Base-by-base conservation (phyloP, 1,140 invertebrate genomes). In the Maniola jurtina region DNA sequence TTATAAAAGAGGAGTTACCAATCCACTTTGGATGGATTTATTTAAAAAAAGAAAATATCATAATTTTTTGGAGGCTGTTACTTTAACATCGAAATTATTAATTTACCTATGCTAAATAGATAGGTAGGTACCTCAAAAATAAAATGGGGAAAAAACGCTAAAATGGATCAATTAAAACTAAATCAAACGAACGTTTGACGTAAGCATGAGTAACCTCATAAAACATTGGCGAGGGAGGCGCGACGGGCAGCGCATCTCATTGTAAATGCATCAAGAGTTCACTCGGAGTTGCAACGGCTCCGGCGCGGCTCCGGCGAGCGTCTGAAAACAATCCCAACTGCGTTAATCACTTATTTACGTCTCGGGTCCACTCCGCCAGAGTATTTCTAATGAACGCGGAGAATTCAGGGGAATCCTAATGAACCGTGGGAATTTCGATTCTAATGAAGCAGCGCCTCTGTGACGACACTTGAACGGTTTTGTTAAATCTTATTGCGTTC, bases 291-390 rank as follows among this genome's bases (percentile, higher is more conserved):
- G 83, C 81, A 81, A 70, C 68, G 66, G 71, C 38, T 38, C 38
- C 42, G 42, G 42, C 42, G 42, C 60, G 69, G 69, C 70, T 68
- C 69, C 64, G 66, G 61, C 48, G 64, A 73, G 66, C 74, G 77
- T 77, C 78, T 81, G 81, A 87, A 88, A 89, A 88, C 87, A 89
- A 89, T 89, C 81, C 81, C 77, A 86, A 89, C 87, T 85, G 84
- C 84, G 81, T 87, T 89, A 88, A 89, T 89, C 87, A 89, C 87
- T 88, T 89, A 89, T 89, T 89, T 88, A 89, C 80, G 80, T 74
- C 83, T 73, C 67, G 75, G 76, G 80, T 80, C 84, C 80, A 83
- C 78, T 81, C 73, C 74, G 81, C 76, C 73, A 68, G 80, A 77
- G 80, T 88, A 89, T 84, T 86, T 85, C 80, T 87, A 88, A 88